Evolutionary conservation across 2,797 vertebrate species (phyloP).

Genomic region (Potorous gilbertii): DNA sequence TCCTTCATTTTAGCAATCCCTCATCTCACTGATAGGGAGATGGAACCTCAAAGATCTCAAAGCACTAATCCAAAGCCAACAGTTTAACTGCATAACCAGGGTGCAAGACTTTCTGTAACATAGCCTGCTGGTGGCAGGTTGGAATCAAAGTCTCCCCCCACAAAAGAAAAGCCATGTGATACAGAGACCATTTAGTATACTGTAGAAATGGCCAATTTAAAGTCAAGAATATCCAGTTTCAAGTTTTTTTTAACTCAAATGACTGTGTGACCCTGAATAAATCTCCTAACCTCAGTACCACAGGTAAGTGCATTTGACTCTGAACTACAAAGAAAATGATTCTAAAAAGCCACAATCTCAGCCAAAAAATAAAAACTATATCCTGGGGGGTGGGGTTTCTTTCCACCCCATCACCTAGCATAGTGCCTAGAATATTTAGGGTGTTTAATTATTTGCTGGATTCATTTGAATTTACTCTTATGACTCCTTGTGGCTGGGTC

Average conservation of each 20-base stretch:
- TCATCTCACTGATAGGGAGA: background rate
- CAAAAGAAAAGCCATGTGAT: background rate
- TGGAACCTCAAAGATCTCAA: background rate
- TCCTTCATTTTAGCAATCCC: background rate
- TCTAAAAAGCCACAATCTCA: background rate
- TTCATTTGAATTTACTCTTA: background rate
- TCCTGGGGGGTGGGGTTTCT: background rate
- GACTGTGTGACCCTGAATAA: background rate
- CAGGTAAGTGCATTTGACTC: background rate
- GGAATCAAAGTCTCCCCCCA: background rate
- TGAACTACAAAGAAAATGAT: background rate
- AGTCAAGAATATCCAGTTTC: background rate
- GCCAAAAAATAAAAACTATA: background rate
- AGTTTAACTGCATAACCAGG: background rate
- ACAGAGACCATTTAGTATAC: background rate
- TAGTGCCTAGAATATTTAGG: background rate
- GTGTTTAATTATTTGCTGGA: background rate
- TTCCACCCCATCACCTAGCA: background rate
- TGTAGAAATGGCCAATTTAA: background rate
- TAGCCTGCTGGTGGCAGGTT: background rate
- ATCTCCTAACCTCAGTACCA: background rate
- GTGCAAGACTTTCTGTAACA: background rate
- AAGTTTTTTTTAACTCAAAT: background rate
- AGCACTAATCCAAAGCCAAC: background rate
- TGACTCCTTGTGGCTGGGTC: background rate